Evolutionary conservation across 2,888 invertebrate genomes (phyloP).

Genomic region (Netelia fuscicornis): DNA sequence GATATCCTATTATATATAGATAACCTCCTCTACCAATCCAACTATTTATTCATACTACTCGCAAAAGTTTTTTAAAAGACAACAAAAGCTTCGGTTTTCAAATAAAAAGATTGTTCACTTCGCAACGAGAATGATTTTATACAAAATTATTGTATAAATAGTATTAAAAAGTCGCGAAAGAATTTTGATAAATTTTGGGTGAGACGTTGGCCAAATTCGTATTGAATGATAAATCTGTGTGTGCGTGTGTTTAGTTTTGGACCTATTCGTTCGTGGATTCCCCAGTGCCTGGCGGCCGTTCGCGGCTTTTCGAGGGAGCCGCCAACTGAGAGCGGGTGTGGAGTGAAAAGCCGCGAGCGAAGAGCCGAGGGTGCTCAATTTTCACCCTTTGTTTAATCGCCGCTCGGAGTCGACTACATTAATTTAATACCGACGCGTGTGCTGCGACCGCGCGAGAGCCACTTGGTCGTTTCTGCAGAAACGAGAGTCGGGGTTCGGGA

Average conservation of each 20-base stretch:
- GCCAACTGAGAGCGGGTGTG: background rate
- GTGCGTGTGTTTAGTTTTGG: conserved; percentile 24
- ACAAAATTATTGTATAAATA: background rate
- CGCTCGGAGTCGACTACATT: conserved; percentile 82
- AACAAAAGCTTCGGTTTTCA: background rate
- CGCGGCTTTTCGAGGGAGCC: conserved; percentile 43
- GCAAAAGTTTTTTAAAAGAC: background rate
- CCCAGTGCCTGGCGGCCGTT: conserved; percentile 44
- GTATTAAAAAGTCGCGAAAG: background rate
- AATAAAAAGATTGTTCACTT: too few species aligned
- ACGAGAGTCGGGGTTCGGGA: conserved; percentile 72
- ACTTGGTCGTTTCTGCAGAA: conserved; percentile 69
- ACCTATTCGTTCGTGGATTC: conserved; percentile 41
- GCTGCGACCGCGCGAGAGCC: conserved; percentile 71
- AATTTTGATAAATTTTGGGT: background rate
- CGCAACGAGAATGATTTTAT: background rate
- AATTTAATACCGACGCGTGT: conserved; percentile 82
- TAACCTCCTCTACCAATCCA: background rate
- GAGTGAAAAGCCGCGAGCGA: conserved; percentile 37
- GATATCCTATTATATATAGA: background rate
- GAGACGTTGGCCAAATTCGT: background rate
- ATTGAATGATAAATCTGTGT: background rate
- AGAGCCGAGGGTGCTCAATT: conserved; percentile 79
- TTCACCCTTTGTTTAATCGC: conserved; percentile 84
- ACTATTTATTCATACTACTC: background rate